These are phyloP conservation scores for Telenomus remus DNA, from an alignment of 1,140 invertebrate genomes.

Conservation along the genomic window DNA sequence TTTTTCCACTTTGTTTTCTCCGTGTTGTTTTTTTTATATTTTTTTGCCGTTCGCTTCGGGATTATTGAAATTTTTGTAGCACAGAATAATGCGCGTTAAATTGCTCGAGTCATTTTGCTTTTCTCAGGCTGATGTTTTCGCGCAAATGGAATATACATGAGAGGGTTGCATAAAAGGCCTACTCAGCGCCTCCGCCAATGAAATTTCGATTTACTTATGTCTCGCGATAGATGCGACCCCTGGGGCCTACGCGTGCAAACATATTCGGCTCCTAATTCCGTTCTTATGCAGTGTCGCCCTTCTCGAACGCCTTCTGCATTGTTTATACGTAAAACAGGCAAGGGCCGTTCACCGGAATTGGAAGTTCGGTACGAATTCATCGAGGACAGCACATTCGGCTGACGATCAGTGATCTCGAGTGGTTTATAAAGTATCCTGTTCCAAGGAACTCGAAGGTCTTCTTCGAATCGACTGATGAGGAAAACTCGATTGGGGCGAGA, in stretches of 20 bases:
- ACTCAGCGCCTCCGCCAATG: slow-evolving; percentile 50
- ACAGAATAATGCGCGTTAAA: slow-evolving; percentile 56
- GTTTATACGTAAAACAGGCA: slow-evolving; percentile 40
- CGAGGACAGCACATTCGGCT: slow-evolving; percentile 10
- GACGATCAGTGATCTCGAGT: slow-evolving; percentile 4
- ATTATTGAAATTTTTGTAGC: slow-evolving; percentile 24
- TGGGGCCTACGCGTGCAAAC: slow-evolving; percentile 52
- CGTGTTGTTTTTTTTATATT: no score
- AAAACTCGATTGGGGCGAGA: not conserved
- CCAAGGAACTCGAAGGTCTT: not conserved
- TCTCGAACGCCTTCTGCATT: slow-evolving; percentile 28
- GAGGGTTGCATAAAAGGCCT: slow-evolving; percentile 46
- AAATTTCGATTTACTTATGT: slow-evolving; percentile 60
- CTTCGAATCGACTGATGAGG: not conserved
- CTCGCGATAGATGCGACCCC: slow-evolving; percentile 60
- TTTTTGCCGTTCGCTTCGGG: not conserved
- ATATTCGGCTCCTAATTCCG: slow-evolving; percentile 63
- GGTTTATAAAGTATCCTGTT: slow-evolving; percentile 7
- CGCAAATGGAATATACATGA: slow-evolving; percentile 69
- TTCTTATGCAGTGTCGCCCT: slow-evolving; percentile 56
- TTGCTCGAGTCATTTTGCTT: slow-evolving; percentile 60
- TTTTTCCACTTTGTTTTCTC: no score
- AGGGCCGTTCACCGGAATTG: slow-evolving; percentile 26
- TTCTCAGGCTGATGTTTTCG: slow-evolving; percentile 63
- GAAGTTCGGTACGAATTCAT: slow-evolving; percentile 15